Evolutionary conservation across 2,888 invertebrate species (phyloP), one percentile per base, ranked within the genome.

Genomic region (Coremacera marginata): DNA sequence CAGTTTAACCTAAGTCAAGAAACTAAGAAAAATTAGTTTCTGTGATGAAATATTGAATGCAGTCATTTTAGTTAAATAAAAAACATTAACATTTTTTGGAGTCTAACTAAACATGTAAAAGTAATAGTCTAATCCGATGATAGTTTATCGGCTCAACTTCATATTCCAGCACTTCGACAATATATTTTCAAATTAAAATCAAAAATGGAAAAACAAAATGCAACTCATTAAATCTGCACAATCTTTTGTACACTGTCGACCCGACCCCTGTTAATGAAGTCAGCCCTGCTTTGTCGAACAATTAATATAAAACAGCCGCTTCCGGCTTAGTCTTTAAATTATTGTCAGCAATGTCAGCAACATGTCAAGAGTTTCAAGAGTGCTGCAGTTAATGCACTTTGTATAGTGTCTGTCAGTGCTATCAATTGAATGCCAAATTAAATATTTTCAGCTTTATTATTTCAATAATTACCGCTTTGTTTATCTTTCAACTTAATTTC

Each of bases 261-360:
- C 2, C 65, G 14, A 65, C n/a, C 27, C 16, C 62, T 27, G 8
- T 14, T 11, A n/a, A 31, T 25, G 27, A 63, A n/a, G 11, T 65
- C 37, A 4, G 3, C 22, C 27, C 19, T 19, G 72, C 76, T 57
- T 72, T 73, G 72, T 60, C 34, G 63, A 70, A 63, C 67, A 77
- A 77, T 77, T 77, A 72, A 72, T 52, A 57, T 65, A 37, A 68
- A 72, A 49, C 72, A 63, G 62, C 51, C 49, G 31, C 72, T 62
- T 73, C 72, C 72, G 72, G 62, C 63, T 49, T 22, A 60, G 71
- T 49, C 44, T 60, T 57, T 37, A 72, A 57, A 16, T 60, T 72
- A 44, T 34, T 19, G 27, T 65, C 44, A 14, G 44, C 44, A 14
- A 44, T 44, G 44, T 44, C 44, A 44, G 44, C 14, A 44, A 44